Percentiles rank a stretch among this genome's conserved stretches.
phyloP scores from a whole-genome alignment of 1,140 invertebrate genomes.

The Anoplolepis gracilipes region DNA sequence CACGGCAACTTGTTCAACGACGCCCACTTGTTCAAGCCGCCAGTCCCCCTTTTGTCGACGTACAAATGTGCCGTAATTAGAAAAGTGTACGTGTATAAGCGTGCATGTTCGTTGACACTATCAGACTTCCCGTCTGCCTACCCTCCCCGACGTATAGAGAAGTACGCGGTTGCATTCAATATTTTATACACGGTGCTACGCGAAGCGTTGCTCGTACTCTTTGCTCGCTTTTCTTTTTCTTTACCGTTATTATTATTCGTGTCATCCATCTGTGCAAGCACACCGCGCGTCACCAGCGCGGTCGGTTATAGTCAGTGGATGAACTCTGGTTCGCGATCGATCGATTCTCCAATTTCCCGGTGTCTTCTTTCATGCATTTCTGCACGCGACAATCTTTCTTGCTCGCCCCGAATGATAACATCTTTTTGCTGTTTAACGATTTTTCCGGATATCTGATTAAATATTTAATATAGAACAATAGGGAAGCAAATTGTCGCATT shows the following conservation, averaged over 20 bases:
- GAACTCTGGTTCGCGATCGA: conserved; percentile 51
- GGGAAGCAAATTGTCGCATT: too few species aligned
- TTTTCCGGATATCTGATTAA: background rate
- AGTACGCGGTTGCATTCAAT: conserved; percentile 60
- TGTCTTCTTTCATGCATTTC: conserved; percentile 50
- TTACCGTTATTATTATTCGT: conserved; percentile 67
- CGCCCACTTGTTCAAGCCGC: conserved; percentile 44
- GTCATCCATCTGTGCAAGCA: conserved; percentile 64
- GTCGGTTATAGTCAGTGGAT: conserved; percentile 51
- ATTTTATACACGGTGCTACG: conserved; percentile 66
- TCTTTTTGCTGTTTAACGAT: background rate
- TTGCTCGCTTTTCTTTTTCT: conserved; percentile 1
- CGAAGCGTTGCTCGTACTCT: conserved; percentile 13
- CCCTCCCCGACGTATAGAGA: background rate
- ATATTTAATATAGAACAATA: background rate
- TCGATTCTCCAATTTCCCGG: conserved; percentile 41
- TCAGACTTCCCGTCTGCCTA: background rate
- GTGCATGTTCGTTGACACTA: conserved; percentile 51
- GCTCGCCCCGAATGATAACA: conserved; percentile 8
- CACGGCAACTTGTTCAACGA: conserved; percentile 58
- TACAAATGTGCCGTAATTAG: conserved; percentile 58
- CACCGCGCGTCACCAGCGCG: background rate
- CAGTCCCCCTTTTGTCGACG: conserved; percentile 50
- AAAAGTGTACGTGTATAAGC: conserved; percentile 49
- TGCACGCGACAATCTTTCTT: conserved; percentile 38